Conservation (phyloP, 2,113 vertebrate genomes). For the Toxotes jaculatrix region DNA sequence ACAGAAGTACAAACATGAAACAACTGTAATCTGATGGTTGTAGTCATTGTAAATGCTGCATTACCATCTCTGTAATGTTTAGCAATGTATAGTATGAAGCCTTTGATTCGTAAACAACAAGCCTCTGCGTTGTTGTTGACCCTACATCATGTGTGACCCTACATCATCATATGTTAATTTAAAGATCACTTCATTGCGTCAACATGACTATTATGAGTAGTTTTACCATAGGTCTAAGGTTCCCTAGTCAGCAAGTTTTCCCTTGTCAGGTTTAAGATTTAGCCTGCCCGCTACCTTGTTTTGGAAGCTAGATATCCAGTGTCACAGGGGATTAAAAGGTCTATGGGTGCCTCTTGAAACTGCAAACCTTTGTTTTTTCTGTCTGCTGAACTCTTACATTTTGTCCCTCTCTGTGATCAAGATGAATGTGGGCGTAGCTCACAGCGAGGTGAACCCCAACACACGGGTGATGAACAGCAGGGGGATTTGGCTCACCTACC, state of each 20-base stretch:
- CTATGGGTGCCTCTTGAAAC: background rate
- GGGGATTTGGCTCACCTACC: constrained; percentile 94
- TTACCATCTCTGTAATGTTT: background rate
- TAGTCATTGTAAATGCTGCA: background rate
- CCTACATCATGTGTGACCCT: background rate
- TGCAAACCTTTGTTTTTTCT: background rate
- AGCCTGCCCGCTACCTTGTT: background rate
- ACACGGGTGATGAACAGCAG: constrained; percentile 95
- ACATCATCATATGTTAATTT: background rate
- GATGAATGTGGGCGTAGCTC: constrained; percentile 97
- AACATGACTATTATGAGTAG: too few species aligned
- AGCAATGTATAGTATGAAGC: too few species aligned
- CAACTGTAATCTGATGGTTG: background rate
- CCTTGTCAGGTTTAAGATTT: too few species aligned
- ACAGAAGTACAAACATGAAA: background rate
- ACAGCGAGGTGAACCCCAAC: constrained; percentile 98
- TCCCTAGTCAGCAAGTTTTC: too few species aligned
- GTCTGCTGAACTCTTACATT: background rate
- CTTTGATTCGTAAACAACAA: background rate
- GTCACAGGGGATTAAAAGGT: background rate
- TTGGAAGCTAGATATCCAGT: background rate
- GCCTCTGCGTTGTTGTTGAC: background rate
- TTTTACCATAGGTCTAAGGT: too few species aligned
- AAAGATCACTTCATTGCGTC: too few species aligned
- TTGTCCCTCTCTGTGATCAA: constrained; percentile 52